Evolutionary conservation across 2,113 vertebrate genomes (phyloP).

Genomic region (Xyliphius kryptos): DNA sequence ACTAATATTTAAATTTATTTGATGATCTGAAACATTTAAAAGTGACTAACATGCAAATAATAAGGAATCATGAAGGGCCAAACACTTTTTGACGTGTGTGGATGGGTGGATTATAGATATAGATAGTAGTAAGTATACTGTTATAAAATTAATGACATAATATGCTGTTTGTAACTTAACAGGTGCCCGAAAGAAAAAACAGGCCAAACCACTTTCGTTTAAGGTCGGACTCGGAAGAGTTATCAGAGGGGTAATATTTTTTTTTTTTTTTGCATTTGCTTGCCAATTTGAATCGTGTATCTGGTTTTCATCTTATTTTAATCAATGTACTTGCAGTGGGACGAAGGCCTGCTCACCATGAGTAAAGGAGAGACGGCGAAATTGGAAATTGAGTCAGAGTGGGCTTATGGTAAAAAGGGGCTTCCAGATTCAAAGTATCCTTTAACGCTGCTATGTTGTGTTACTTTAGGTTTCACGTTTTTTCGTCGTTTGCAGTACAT

Average conservation of each 20-base stretch:
- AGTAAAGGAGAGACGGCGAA: conserved; percentile 92
- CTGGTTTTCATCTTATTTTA: background rate
- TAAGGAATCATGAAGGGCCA: no score
- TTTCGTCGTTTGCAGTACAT: no score
- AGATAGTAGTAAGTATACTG: no score
- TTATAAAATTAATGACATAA: no score
- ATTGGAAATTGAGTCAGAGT: conserved; percentile 92
- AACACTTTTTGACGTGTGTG: no score
- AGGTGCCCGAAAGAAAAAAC: conserved; percentile 93
- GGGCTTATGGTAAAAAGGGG: conserved; percentile 93
- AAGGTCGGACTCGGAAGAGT: conserved; percentile 90
- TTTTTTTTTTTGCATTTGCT: background rate
- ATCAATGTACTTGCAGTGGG: conserved; percentile 71
- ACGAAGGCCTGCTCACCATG: conserved; percentile 89
- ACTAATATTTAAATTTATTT: no score
- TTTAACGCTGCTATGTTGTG: conserved; percentile 47
- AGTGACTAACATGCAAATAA: no score
- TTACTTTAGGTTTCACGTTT: no score
- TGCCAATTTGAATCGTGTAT: background rate
- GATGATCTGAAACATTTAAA: no score
- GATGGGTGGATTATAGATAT: no score
- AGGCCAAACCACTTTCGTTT: conserved; percentile 85
- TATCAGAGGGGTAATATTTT: conserved; percentile 82
- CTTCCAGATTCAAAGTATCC: conserved; percentile 96
- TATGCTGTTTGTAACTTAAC: conserved; percentile 36